Percentiles rank a stretch among this genome's conserved stretches.
These are phyloP conservation scores for Crotalus helleri DNA, from an alignment of 2,113 vertebrate species.

Conservation along the genomic window DNA sequence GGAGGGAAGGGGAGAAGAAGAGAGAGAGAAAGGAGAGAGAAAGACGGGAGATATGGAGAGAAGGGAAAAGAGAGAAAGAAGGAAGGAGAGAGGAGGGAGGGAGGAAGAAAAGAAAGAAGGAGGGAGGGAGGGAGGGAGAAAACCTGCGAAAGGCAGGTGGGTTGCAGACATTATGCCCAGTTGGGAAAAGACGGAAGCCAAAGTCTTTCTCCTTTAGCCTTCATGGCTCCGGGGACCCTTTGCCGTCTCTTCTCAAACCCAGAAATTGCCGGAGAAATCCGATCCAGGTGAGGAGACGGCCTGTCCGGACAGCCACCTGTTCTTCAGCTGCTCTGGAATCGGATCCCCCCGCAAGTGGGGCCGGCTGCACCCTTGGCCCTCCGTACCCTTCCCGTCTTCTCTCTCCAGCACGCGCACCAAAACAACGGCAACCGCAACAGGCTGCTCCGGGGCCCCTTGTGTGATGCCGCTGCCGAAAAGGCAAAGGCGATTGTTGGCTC, in stretches of 20 bases:
- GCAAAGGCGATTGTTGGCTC: background rate
- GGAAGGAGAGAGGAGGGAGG: too few relatives aligned
- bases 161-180: background rate
- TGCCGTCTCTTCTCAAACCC: background rate
- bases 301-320: background rate
- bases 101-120: too few relatives aligned
- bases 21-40: too few relatives aligned
- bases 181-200: background rate
- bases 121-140: too few relatives aligned
- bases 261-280: background rate
- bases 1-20: too few relatives aligned
- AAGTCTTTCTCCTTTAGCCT: too few relatives aligned
- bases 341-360: background rate
- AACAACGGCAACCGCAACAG: background rate
- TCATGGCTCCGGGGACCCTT: accelerated
- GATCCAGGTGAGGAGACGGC: background rate
- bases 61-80: too few relatives aligned
- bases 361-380: background rate
- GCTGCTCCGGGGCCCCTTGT: background rate
- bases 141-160: background rate
- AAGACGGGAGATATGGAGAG: too few relatives aligned
- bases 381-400: background rate
- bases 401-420: background rate
- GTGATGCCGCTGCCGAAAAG: background rate
- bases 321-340: background rate